These are phyloP conservation scores for Misgurnus mizolepis DNA, from an alignment of 2,113 vertebrate genomes.

Conservation along the genomic window DNA sequence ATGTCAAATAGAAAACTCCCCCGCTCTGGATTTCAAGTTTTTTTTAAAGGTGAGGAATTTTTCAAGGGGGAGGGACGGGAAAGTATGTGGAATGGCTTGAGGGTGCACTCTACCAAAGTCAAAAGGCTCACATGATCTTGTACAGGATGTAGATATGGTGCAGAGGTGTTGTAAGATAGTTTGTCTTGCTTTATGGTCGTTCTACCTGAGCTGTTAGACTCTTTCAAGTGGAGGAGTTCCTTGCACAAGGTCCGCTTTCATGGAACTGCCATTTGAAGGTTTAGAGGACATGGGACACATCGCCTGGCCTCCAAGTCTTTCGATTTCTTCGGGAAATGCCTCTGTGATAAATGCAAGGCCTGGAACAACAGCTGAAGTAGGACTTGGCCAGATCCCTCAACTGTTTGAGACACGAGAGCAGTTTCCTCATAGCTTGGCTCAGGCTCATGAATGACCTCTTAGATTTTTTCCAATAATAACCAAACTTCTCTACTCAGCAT, in stretches of 20 bases:
- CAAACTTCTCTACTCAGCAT: conserved; percentile 74
- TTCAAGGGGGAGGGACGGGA: conserved; percentile 51
- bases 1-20: conserved; percentile 66
- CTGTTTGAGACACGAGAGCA: conserved; percentile 75
- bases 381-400: conserved; percentile 67
- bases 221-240: conserved; percentile 59
- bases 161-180: conserved; percentile 65
- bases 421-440: conserved; percentile 80
- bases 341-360: conserved; percentile 76
- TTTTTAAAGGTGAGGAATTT: conserved; percentile 65
- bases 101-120: conserved; percentile 62
- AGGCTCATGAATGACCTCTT: conserved; percentile 77
- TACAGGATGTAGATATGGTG: conserved; percentile 56
- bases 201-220: conserved; percentile 63
- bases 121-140: conserved; percentile 57
- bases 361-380: conserved; percentile 79
- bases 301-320: conserved; percentile 61
- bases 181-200: conserved; percentile 54
- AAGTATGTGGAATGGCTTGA: conserved; percentile 66
- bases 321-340: conserved; percentile 71
- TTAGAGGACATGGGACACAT: conserved; percentile 65
- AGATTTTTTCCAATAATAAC: conserved; percentile 76
- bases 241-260: conserved; percentile 68
- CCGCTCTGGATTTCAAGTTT: conserved; percentile 54
- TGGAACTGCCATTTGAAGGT: conserved; percentile 60